Evolutionary conservation across 2,797 vertebrate species (phyloP).

Genomic region (Sebastes diaconus): DNA sequence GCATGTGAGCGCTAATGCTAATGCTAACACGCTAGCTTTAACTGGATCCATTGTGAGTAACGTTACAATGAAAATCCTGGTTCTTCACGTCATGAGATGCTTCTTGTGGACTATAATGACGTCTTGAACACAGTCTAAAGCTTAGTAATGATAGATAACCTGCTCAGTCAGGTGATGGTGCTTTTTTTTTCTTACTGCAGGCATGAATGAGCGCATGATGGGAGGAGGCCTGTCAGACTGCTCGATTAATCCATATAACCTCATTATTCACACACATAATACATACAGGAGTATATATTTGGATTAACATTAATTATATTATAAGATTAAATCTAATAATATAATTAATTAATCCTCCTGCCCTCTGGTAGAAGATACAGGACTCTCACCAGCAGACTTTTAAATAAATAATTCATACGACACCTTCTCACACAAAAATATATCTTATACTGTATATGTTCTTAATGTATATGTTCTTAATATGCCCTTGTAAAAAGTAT

Average conservation of each 20-base stretch:
- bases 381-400: too few relatives aligned
- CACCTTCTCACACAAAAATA: too few relatives aligned
- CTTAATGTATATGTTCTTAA: too few relatives aligned
- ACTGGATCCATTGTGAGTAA: background rate
- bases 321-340: too few relatives aligned
- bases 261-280: background rate
- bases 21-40: constrained; percentile 1
- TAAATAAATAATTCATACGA: too few relatives aligned
- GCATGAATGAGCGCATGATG: constrained; percentile 50
- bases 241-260: constrained; percentile 12
- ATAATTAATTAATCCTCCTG: too few relatives aligned
- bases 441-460: too few relatives aligned
- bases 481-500: too few relatives aligned
- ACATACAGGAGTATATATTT: background rate
- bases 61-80: background rate
- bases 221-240: constrained; percentile 74
- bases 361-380: too few relatives aligned
- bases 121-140: background rate
- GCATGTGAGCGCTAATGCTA: constrained; percentile 74
- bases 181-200: constrained; percentile 12
- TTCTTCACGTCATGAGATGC: accelerated
- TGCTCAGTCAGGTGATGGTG: constrained; percentile 9
- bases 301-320: too few relatives aligned
- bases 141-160: background rate
- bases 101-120: too few relatives aligned